Conservation (phyloP, 2,113 vertebrate species). For the Pongo abelii region DNA sequence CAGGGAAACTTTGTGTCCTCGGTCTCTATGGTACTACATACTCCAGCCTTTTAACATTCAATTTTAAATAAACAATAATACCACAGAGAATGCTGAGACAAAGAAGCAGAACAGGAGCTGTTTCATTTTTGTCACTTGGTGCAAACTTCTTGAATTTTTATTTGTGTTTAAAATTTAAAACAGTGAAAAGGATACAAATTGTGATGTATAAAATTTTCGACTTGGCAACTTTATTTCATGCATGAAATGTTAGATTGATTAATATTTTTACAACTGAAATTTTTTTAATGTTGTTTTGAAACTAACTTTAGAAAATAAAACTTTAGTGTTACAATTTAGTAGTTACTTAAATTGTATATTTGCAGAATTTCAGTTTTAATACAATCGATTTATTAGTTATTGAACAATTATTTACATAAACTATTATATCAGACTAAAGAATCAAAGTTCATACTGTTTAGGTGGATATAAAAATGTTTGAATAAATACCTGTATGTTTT, state of each 20-base stretch:
- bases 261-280: background rate
- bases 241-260: background rate
- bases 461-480: background rate
- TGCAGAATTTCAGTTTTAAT: constrained; percentile 36
- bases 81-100: background rate
- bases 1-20: background rate
- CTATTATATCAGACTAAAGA: background rate
- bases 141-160: background rate
- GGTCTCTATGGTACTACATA: background rate
- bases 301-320: constrained; percentile 3
- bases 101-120: background rate
- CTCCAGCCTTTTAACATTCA: background rate
- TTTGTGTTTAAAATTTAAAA: constrained; percentile 31
- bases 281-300: background rate
- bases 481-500: background rate
- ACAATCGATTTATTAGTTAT: background rate
- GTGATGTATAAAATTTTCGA: background rate
- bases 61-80: constrained; percentile 2
- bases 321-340: background rate
- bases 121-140: background rate
- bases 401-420: constrained; percentile 17
- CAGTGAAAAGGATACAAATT: background rate
- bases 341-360: background rate
- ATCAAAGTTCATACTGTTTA: background rate
- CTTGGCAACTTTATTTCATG: background rate